Base-by-base conservation (phyloP, 2,888 invertebrate species). In the Apodemia duryi region DNA sequence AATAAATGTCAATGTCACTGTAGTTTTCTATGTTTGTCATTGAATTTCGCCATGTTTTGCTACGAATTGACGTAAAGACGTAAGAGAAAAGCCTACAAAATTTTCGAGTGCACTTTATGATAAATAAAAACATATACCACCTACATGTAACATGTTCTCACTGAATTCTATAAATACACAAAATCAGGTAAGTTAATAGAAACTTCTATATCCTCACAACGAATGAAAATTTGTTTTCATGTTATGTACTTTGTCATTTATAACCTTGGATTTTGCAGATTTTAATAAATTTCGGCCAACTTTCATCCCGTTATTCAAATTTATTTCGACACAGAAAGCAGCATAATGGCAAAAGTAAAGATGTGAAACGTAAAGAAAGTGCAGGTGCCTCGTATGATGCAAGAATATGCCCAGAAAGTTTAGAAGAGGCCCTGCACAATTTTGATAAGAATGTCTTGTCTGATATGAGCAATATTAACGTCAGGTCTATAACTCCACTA, bases 121-220 rank as follows among this genome's bases (percentile, higher is more conserved):
- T 83, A 77, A 83, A 78, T 86, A 75, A 77, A 74, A 79, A 72
- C 81, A 79, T 76, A 80, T 79, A 85, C 81, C 60, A 60, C 60
- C 81, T 90, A 82, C 86, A 92, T 91, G 92, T 91, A 92, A 90
- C 88, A 92, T 92, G 92, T 91, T 92, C 84, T 92, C 92, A 89
- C 76, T 92, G 89, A 91, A 92, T 81, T 91, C 92, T 77, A 70
- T 92, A 77, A 92, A 92, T 77, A 91, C 85, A 75, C 92, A 91
- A 86, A 92, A 91, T 77, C 92, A 92, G 91, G 92, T 88, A 80
- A 82, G 72, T 67, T 60, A 65, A 28, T 32, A 54, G 38, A 66
- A 46, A 21, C 38, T 68, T 63, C n/a, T 6, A 29, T 10, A 21
- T 21, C 1, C 5, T 54, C 2, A 0, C 28, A 2, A 11, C 10